phyloP scores from a whole-genome alignment of 1,140 invertebrate species.

The Trichomalopsis sarcophagae region DNA sequence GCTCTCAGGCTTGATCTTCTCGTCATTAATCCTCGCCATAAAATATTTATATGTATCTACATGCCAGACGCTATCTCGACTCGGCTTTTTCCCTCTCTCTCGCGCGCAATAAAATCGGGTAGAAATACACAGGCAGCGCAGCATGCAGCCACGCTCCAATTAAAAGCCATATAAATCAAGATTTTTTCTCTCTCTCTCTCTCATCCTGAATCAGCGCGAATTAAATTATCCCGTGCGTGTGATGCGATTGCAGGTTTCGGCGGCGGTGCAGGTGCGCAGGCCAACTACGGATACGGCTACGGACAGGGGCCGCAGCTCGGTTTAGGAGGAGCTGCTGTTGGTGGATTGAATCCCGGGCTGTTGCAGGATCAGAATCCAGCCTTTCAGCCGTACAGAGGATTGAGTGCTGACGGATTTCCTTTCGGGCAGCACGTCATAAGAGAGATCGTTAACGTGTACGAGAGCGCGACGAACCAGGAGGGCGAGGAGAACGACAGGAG shows the following conservation, averaged over 20 bases:
- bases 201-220: not conserved
- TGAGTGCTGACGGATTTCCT: constrained; percentile 56
- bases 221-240: not conserved
- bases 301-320: constrained; percentile 47
- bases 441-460: constrained; percentile 70
- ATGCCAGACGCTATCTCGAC: not conserved
- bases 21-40: not conserved
- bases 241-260: constrained; percentile 16
- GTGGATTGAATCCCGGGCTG: not conserved
- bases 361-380: not conserved
- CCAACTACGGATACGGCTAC: constrained; percentile 36
- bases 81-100: not conserved
- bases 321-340: constrained; percentile 41
- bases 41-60: not conserved
- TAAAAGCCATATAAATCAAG: constrained; percentile 8
- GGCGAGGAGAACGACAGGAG: constrained; percentile 51
- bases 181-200: not conserved
- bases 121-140: not conserved
- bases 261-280: not conserved
- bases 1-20: not conserved
- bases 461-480: constrained; percentile 55
- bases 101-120: not conserved
- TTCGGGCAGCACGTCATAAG: constrained; percentile 69
- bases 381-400: constrained; percentile 51
- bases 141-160: constrained; percentile 28